Base-by-base conservation (phyloP, 2,888 invertebrate genomes). In the Ptycholaimellus sp. region DNA sequence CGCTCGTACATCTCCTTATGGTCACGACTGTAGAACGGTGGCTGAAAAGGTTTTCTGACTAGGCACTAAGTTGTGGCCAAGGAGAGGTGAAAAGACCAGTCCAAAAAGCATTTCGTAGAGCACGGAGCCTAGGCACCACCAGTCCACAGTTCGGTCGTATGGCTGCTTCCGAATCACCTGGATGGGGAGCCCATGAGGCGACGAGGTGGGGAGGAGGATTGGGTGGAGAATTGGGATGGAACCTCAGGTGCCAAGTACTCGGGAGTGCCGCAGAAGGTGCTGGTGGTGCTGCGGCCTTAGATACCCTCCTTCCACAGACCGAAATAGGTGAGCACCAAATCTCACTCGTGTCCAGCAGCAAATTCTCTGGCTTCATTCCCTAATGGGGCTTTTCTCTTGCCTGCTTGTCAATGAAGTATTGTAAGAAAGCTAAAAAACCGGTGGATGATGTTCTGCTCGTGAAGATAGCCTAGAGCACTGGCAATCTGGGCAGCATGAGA, bases 81-180 rank as follows among this genome's bases (percentile, higher is more conserved):
- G n/a, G n/a, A n/a, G n/a, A n/a, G n/a, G 25, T 13, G 25, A 25
- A 25, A 25, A 13, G 13, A 67, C 67, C 56, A 71, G 53, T 21
- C 70, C 70, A 52, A 65, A 69, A 42, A 70, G 56, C 70, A 71
- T 70, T 54, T 71, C 70, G 52, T 68, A 70, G 4, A 70, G 53
- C 1, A 71, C 70, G 21, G 67, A 66, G 18, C 70, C 71, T 30
- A 71, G 54, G 46, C 70, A 70, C 70, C 70, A 71, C 70, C 70
- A 71, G 52, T 71, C 70, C 19, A 70, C 70, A 2, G 68, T 63
- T 43, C 63, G 59, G 48, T 68, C 68, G 52, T 70, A 70, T 1
- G 52, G 65, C 56, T 67, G 57, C 46, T 70, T 70, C 41, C 62
- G 52, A 30, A 70, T 58, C 13, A 70, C 67, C 54, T 70, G 70